Conservation (phyloP, 2,888 invertebrate genomes). For the Ormyrus pomaceus region DNA sequence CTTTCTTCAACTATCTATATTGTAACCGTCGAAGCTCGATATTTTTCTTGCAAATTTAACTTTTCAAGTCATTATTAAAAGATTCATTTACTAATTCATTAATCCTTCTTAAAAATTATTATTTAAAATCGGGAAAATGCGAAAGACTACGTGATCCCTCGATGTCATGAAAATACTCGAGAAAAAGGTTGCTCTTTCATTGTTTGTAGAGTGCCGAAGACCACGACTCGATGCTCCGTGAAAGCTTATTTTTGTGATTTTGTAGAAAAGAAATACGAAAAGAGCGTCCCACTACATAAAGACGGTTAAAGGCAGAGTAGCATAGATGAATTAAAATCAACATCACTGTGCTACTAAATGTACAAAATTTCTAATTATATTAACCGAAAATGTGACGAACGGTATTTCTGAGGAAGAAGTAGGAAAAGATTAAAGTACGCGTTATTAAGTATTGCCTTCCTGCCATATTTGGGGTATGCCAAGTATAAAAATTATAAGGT, state of each 20-base stretch:
- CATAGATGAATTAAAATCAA: slow-evolving; percentile 41
- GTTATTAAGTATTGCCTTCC: slow-evolving; percentile 80
- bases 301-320: slow-evolving; percentile 48
- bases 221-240: slow-evolving; percentile 57
- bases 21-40: neutral
- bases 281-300: slow-evolving; percentile 53
- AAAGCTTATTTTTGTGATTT: slow-evolving; percentile 60
- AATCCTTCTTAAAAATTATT: too few species aligned
- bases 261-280: slow-evolving; percentile 51
- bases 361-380: slow-evolving; percentile 65
- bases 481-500: slow-evolving; percentile 77
- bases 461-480: slow-evolving; percentile 81
- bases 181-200: slow-evolving; percentile 49
- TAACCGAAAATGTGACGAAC: slow-evolving; percentile 48
- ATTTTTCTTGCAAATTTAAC: neutral
- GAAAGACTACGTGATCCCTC: slow-evolving; percentile 1
- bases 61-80: too few species aligned
- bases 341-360: slow-evolving; percentile 57
- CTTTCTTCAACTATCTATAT: neutral
- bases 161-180: slow-evolving; percentile 36
- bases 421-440: slow-evolving; percentile 66
- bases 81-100: too few species aligned
- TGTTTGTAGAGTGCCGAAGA: slow-evolving; percentile 46
- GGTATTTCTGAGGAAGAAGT: slow-evolving; percentile 49
- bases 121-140: too few species aligned